Base-by-base conservation (phyloP, 2,113 vertebrate species). In the Syngnathus scovelli region DNA sequence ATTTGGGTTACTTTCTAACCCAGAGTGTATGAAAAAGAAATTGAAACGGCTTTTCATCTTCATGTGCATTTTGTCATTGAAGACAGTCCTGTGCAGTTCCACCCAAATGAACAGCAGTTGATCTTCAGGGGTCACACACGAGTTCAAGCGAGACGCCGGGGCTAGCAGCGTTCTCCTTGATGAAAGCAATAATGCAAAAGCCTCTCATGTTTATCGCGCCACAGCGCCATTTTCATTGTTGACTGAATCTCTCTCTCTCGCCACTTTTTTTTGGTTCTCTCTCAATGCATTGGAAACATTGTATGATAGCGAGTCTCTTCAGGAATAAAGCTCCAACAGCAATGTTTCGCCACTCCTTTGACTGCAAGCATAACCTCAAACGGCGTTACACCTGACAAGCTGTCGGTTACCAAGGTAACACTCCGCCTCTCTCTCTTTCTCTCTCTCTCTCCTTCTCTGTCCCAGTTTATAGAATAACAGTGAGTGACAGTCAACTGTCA, bases 281-380 rank as follows among this genome's bases (percentile, higher is more conserved):
- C 86, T 70, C 76, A 89, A 82, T 82, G 78, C 80, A 83, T 86
- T 78, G 67, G 67, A 85, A 77, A 85, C 72, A 81, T 83, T 90
- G 88, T 90, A 85, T 85, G 83, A 84, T 88, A 85, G 78, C 78
- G 74, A 75, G 73, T 72, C 77, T 87, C 70, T 90, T 89, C 87
- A 88, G 87, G 88, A 90, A 90, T 90, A 88, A 90, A 90, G 78
- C 87, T 86, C 70, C 84, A 83, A 86, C 69, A 68, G 77, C 85
- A 76, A 59, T 83, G 75, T 80, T 36, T 83, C 61, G 80, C 75
- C 68, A 64, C 67, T 82, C 76, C 61, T 85, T 86, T 82, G 74
- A 78, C 69, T 76, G 69, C 67, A 81, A 41, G 66, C 59, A 15
- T 63, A 65, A 43, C 39, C 61, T 15, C 41, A 9, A 62, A 62